Evolutionary conservation across 2,113 vertebrate genomes (phyloP).

Genomic region (Daphoenositta chrysoptera): DNA sequence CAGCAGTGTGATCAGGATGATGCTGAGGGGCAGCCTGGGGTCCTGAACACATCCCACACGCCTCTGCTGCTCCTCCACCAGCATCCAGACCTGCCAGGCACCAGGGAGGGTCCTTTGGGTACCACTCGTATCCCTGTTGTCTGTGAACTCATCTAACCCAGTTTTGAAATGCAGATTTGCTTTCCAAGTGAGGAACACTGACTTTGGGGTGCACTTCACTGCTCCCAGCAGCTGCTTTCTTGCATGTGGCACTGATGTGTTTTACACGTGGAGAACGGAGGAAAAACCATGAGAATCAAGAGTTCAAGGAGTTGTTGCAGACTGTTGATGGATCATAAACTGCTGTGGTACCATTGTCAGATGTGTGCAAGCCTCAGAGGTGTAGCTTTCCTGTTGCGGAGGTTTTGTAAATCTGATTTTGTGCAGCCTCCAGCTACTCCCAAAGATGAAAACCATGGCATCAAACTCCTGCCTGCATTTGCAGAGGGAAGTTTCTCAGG

Average conservation of each 20-base stretch:
- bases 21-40: neutral
- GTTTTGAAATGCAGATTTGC: neutral
- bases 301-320: neutral
- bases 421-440: neutral
- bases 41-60: rapidly evolving
- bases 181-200: neutral
- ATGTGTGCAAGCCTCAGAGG: neutral
- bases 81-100: neutral
- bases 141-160: neutral
- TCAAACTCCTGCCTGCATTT: neutral
- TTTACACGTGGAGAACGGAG: neutral
- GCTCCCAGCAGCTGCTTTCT: neutral
- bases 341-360: neutral
- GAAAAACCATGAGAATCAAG: neutral
- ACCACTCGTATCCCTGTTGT: too few relatives aligned
- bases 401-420: neutral
- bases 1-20: neutral
- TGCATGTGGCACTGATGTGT: rapidly evolving
- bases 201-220: neutral
- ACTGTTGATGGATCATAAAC: neutral
- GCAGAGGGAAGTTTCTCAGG: neutral
- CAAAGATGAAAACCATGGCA: neutral
- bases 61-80: neutral
- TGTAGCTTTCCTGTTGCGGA: neutral
- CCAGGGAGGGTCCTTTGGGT: neutral